Base-by-base conservation (phyloP, 2,888 invertebrate genomes). In the Boloria euphrosyne region DNA sequence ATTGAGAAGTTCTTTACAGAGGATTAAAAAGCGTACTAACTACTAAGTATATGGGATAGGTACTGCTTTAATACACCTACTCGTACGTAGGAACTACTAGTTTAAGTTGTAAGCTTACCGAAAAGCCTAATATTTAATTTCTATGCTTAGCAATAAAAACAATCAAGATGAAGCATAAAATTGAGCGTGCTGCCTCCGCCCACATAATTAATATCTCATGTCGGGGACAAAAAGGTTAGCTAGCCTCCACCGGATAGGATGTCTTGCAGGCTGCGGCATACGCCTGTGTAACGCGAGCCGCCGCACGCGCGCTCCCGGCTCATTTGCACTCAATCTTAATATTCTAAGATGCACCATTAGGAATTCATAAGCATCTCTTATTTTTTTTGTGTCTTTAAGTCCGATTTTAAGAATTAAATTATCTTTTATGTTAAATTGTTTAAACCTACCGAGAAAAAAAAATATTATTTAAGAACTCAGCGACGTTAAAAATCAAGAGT, bases 151-250 rank as follows among this genome's bases (percentile, higher is more conserved):
- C 16, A 49, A 5, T 46, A 46, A 46, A 46, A 46, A 46, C 4
- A 10, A 43, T 14, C 43, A 5, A 46, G 14, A 47, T 54, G 18
- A 61, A 27, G 61, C 51, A 51, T 61, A 52, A 85, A 90, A 90
- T 90, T 86, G 81, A 80, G 83, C 84, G 78, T 82, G 80, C 81
- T 87, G 89, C 76, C 83, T 80, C 86, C 86, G 82, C 86, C 88
- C 85, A 79, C 77, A 82, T 89, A 90, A 91, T 90, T 89, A 87
- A 90, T 84, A 90, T 86, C 86, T 84, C 75, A 85, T 88, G 87
- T 81, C 71, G 75, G 72, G 75, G 76, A 82, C 80, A 88, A 89
- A 85, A 91, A 90, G 13, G 17, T 59, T 59, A 50, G 59, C 59
- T 59, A 58, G 47, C 46, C 22, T 16, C 49, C 59, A 59, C 49